Conservation (phyloP, 2,888 invertebrate genomes). For the Melanostoma mellinum region DNA sequence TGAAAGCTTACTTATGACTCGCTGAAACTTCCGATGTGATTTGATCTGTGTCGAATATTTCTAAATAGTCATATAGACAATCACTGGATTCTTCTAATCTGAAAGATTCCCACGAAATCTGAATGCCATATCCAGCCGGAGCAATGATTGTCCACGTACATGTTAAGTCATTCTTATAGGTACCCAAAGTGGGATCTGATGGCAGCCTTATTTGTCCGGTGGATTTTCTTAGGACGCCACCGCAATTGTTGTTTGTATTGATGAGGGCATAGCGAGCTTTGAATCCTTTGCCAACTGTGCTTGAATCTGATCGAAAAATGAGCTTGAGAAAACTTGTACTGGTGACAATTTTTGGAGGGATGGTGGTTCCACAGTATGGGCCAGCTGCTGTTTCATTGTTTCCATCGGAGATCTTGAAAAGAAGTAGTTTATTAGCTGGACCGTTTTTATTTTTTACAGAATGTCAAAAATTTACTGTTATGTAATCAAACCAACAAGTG, state of each 20-base stretch:
- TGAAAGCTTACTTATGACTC: conserved; percentile 66
- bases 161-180: conserved; percentile 82
- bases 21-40: conserved; percentile 6
- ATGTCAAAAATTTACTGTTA: conserved; percentile 74
- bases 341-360: conserved; percentile 86
- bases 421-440: not conserved
- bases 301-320: conserved; percentile 85
- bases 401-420: conserved; percentile 87
- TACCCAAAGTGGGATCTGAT: conserved; percentile 75
- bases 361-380: conserved; percentile 86
- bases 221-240: conserved; percentile 86
- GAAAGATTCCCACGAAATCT: conserved; percentile 89
- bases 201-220: conserved; percentile 88
- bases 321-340: conserved; percentile 89
- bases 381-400: conserved; percentile 86
- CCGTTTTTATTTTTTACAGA: not conserved
- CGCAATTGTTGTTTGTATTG: conserved; percentile 86
- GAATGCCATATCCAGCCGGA: conserved; percentile 86
- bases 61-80: conserved; percentile 87
- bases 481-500: conserved; percentile 84
- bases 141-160: conserved; percentile 92
- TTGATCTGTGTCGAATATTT: conserved; percentile 83
- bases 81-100: conserved; percentile 84
- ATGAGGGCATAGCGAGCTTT: conserved; percentile 88
- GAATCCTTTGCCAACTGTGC: conserved; percentile 86